These are phyloP conservation scores for Lepus townsendii DNA, from an alignment of 2,797 vertebrate genomes.

Conservation along the genomic window DNA sequence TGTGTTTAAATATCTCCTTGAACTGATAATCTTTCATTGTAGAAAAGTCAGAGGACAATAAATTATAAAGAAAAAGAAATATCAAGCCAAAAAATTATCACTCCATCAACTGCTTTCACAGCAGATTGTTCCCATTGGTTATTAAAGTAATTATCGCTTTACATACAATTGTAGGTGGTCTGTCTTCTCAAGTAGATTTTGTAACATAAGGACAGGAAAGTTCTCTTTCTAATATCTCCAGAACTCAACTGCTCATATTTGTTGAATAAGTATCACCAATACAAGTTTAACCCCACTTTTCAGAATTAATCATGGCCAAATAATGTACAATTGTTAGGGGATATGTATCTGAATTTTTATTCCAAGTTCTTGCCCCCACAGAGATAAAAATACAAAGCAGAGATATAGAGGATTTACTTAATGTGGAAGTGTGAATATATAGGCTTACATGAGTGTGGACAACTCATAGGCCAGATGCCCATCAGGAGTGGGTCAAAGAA, in stretches of 20 bases:
- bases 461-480: no score
- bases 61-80: background rate
- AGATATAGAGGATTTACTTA: no score
- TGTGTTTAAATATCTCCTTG: background rate
- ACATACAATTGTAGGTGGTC: background rate
- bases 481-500: no score
- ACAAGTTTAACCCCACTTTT: background rate
- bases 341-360: no score
- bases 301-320: background rate
- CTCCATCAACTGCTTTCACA: background rate
- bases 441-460: no score
- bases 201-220: background rate
- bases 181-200: background rate
- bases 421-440: no score
- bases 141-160: background rate
- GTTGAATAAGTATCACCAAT: background rate
- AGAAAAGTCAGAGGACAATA: background rate
- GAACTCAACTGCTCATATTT: background rate
- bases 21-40: background rate
- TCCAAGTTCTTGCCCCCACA: no score
- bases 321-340: background rate
- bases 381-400: no score
- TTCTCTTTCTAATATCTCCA: background rate
- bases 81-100: background rate
- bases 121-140: background rate